Conservation (phyloP, 2,888 invertebrate genomes). For the Dusona sp. region DNA sequence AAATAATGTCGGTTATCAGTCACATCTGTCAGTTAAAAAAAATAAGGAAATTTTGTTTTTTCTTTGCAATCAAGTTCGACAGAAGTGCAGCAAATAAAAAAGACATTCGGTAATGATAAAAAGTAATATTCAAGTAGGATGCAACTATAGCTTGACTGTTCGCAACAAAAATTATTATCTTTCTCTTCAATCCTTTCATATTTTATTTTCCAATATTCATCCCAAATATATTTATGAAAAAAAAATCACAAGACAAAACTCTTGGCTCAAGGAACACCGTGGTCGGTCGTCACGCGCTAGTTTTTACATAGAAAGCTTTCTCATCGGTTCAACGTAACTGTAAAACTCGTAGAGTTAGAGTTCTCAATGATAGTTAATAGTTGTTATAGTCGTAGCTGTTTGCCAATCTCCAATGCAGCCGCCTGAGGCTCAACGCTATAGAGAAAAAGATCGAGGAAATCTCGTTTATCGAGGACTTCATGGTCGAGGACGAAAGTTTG, state of each 20-base stretch:
- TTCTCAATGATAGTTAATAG: slow-evolving; percentile 8
- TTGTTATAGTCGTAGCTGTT: slow-evolving; percentile 39
- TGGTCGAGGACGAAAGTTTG: slow-evolving; percentile 53
- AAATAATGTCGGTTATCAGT: background rate
- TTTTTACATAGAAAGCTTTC: slow-evolving; percentile 70
- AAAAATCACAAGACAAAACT: background rate
- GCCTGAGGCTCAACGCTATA: background rate
- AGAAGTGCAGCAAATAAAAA: background rate
- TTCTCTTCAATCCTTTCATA: background rate
- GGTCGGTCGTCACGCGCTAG: slow-evolving; percentile 69
- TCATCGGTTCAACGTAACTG: slow-evolving; percentile 66
- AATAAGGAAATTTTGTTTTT: background rate
- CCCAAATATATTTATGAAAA: background rate
- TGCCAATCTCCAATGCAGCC: slow-evolving; percentile 29
- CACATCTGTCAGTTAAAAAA: background rate
- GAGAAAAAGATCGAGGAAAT: slow-evolving; percentile 35
- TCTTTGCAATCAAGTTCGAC: background rate
- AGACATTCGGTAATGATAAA: background rate
- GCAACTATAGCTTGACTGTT: background rate
- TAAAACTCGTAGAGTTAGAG: slow-evolving; percentile 53
- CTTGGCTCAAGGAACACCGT: background rate
- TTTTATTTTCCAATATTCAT: background rate
- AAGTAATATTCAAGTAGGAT: background rate
- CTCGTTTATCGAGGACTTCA: slow-evolving; percentile 30
- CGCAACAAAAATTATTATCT: background rate